phyloP scores from a whole-genome alignment of 2,888 invertebrate genomes.

The Uloborus plumipes region DNA sequence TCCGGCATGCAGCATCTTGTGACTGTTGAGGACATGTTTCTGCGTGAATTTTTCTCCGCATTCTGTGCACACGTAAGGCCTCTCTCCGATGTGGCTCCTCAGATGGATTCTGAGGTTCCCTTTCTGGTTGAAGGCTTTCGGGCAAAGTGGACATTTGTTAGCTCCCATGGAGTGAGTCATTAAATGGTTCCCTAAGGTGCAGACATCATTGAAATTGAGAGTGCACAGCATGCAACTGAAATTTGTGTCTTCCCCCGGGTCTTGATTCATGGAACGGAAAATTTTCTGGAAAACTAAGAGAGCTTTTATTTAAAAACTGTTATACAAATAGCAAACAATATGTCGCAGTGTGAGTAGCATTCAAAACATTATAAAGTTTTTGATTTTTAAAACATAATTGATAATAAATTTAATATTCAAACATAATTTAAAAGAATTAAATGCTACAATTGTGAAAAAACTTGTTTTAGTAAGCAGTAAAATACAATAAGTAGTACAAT shows the following conservation, averaged over 20 bases:
- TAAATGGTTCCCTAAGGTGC: slow-evolving; percentile 17
- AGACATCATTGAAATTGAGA: neutral
- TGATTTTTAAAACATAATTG: too few species aligned
- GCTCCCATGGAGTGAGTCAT: slow-evolving; percentile 8
- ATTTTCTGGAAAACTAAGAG: slow-evolving; percentile 15
- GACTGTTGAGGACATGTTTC: slow-evolving; percentile 15
- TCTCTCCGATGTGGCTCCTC: slow-evolving; percentile 22
- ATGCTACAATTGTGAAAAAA: too few species aligned
- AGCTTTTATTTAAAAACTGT: neutral
- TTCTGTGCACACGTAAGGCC: slow-evolving; percentile 11
- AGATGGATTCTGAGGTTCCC: slow-evolving; percentile 22
- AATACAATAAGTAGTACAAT: too few species aligned
- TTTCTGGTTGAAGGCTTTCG: slow-evolving; percentile 11
- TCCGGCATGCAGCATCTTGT: slow-evolving; percentile 24
- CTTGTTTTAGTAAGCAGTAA: too few species aligned
- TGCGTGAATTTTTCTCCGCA: slow-evolving; percentile 22
- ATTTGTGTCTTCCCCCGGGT: neutral
- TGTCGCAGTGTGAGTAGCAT: neutral
- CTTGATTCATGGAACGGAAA: neutral
- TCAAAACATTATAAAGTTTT: neutral
- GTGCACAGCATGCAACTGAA: neutral
- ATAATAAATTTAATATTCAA: too few species aligned
- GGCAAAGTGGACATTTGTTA: slow-evolving; percentile 13
- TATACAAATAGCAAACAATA: neutral
- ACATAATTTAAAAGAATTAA: too few species aligned